These are phyloP conservation scores for Struthidea cinerea DNA, from an alignment of 2,113 vertebrate genomes.

Conservation along the genomic window DNA sequence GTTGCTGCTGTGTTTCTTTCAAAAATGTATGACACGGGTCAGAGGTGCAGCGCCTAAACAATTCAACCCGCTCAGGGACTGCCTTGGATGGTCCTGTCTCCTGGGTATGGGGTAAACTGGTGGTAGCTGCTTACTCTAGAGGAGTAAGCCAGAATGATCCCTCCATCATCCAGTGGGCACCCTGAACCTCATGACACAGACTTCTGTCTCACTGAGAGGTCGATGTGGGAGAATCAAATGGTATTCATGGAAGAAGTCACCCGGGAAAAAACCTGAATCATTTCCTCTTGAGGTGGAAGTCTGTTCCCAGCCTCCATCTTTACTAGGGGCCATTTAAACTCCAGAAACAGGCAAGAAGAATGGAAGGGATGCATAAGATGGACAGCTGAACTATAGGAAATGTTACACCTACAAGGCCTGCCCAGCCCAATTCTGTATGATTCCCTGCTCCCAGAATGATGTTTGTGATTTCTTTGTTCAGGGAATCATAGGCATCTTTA, in stretches of 20 bases:
- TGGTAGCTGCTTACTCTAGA: background rate
- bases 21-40: background rate
- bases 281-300: background rate
- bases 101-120: background rate
- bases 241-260: background rate
- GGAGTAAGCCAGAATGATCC: background rate
- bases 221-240: background rate
- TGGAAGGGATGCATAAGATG: background rate
- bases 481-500: background rate
- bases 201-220: background rate
- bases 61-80: background rate
- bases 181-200: background rate
- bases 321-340: background rate
- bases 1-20: background rate
- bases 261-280: fast-evolving
- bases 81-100: background rate
- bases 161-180: background rate
- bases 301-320: background rate
- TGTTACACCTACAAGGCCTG: background rate
- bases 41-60: background rate
- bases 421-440: background rate
- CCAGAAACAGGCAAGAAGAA: background rate
- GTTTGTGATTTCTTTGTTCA: background rate
- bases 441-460: background rate
- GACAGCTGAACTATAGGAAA: background rate